Evolutionary conservation across 2,113 vertebrate genomes (phyloP).

Genomic region (Corythoichthys intestinalis): DNA sequence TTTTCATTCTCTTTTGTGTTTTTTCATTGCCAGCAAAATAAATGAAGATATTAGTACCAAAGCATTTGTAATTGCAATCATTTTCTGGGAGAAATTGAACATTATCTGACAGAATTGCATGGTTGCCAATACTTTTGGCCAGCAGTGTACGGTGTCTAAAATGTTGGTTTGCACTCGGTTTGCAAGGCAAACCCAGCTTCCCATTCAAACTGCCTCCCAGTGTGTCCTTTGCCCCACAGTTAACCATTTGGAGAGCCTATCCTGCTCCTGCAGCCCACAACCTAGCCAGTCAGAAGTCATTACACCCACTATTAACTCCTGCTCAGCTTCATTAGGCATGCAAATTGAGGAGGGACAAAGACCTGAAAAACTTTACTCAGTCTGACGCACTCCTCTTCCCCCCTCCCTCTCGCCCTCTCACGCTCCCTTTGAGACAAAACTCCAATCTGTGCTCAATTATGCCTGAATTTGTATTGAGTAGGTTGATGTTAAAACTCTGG

Average conservation of each 20-base stretch:
- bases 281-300: constrained; percentile 78
- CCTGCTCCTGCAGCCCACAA: constrained; percentile 56
- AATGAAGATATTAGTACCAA: too few species aligned
- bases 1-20: too few species aligned
- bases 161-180: constrained; percentile 8
- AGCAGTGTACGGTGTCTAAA: not conserved
- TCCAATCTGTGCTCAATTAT: constrained; percentile 57
- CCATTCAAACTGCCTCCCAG: constrained; percentile 20
- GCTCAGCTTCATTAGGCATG: constrained; percentile 80
- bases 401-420: constrained; percentile 16
- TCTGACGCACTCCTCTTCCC: constrained; percentile 38
- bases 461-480: constrained; percentile 35
- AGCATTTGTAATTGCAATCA: too few species aligned
- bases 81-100: too few species aligned
- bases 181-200: constrained; percentile 8
- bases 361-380: constrained; percentile 73
- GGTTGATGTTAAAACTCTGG: constrained; percentile 37
- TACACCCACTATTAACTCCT: constrained; percentile 79
- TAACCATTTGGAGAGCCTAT: constrained; percentile 49
- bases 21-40: too few species aligned
- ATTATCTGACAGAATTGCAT: too few species aligned
- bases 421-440: constrained; percentile 40
- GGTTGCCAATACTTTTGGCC: too few species aligned
- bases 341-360: constrained; percentile 77
- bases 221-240: constrained; percentile 43